phyloP scores from a whole-genome alignment of 2,888 invertebrate genomes.

The Beris morrisii region DNA sequence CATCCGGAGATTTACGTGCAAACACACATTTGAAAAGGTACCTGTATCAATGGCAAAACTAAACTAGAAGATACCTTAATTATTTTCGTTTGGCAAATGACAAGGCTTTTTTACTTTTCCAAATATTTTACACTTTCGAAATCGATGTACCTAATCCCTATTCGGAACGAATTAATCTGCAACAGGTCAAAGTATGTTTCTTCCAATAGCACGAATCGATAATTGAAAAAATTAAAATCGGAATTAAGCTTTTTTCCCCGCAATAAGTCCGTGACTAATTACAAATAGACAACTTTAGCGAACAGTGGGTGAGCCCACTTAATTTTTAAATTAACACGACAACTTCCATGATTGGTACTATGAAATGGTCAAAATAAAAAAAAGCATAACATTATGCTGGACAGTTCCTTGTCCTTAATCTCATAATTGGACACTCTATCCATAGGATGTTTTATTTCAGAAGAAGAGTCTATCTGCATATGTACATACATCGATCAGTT shows the following conservation, averaged over 20 bases:
- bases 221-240: conserved; percentile 1
- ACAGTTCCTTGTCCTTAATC: too few species aligned
- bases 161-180: too few species aligned
- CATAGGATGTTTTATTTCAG: too few species aligned
- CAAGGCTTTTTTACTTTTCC: not conserved
- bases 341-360: not conserved
- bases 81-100: conserved; percentile 15
- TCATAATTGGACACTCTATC: too few species aligned
- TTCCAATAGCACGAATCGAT: too few species aligned
- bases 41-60: conserved; percentile 1
- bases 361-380: too few species aligned
- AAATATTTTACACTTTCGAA: too few species aligned
- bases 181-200: too few species aligned
- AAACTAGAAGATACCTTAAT: not conserved
- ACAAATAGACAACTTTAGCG: not conserved
- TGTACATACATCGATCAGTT: too few species aligned
- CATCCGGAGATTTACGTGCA: conserved; percentile 5
- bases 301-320: conserved; percentile 12
- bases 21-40: conserved; percentile 12
- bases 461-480: too few species aligned
- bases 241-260: not conserved
- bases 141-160: too few species aligned
- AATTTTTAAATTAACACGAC: conserved; percentile 6
- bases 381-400: too few species aligned
- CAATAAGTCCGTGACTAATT: conserved; percentile 6